These are phyloP conservation scores for Gracilinanus agilis DNA, from an alignment of 2,113 vertebrate genomes.

Conservation along the genomic window DNA sequence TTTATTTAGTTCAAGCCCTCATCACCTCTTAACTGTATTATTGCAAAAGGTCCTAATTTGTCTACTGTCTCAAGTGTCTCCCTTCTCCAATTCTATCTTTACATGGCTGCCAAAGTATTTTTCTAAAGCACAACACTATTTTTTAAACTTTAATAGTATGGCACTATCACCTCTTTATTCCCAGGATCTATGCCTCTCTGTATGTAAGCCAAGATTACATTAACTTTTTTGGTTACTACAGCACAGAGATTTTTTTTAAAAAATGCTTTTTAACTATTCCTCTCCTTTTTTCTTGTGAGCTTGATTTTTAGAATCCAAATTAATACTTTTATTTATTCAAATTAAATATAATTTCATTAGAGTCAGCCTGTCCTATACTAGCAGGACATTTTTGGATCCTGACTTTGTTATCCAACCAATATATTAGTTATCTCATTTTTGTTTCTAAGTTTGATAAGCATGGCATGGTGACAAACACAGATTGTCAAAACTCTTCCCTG, in stretches of 20 bases:
- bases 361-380: neutral
- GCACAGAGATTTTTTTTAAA: neutral
- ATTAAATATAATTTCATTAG: neutral
- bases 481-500: neutral
- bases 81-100: neutral
- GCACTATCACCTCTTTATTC: too few relatives aligned
- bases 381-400: neutral
- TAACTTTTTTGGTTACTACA: neutral
- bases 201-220: neutral
- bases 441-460: neutral
- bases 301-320: neutral
- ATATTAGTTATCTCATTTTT: neutral
- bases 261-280: neutral
- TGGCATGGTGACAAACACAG: neutral
- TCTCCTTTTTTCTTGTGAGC: neutral
- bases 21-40: neutral
- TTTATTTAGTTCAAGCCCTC: neutral
- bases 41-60: neutral
- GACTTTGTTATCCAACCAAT: neutral
- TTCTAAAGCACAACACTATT: neutral
- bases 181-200: neutral
- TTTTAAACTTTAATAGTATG: neutral
- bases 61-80: too few relatives aligned
- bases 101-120: neutral
- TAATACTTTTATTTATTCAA: neutral